Evolutionary conservation across 2,113 vertebrate genomes (phyloP), one percentile per base, ranked within the genome.

Genomic region (Hymenochirus boettgeri): DNA sequence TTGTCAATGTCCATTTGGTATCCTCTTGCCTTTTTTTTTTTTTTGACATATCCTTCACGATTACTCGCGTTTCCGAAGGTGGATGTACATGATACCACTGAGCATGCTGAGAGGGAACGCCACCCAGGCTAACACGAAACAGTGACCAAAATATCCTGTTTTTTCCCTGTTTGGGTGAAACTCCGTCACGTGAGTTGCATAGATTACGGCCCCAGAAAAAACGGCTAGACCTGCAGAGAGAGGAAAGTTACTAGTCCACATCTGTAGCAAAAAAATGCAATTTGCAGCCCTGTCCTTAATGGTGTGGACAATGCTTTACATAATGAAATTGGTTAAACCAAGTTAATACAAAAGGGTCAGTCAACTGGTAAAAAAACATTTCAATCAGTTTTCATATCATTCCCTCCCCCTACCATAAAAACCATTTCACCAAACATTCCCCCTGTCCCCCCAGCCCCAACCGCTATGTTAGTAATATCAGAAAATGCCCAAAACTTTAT

Each of bases 91-190:
- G 15, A 88, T 31, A 2, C 85, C 89, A 2, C 90, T 93, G 69
- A 83, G 21, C 22, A 94, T 79, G 15, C 90, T 85, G 1, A 93
- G 80, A 21, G 92, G 93, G 27, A 91, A 86, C 24, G 89, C 89
- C 51, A 89, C 69, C 91, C 92, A 93, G 2, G 92, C 90, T 65
- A 95, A 73, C 57, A 88, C 81, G 22, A 91, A 94, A 74, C 92
- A 92, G 79, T 89, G 91, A 3, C 93, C 91, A 3, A 91, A 94
- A 27, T 57, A 81, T 53, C 92, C 92, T 5, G 62, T 77, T 0
- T 21, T 62, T 1, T 76, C 57, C 35, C 85, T 81, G 55, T 64
- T 70, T 1, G 62, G 47, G 72, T 84, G 74, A 63, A 94, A 91
- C 31, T 90, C 86, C 13, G 82, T 69, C 2, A 75, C 80, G 13